Percentiles rank a stretch among this genome's conserved stretches.
These are phyloP conservation scores for Gavialis gangeticus DNA, from an alignment of 2,113 vertebrate species.

Conservation along the genomic window DNA sequence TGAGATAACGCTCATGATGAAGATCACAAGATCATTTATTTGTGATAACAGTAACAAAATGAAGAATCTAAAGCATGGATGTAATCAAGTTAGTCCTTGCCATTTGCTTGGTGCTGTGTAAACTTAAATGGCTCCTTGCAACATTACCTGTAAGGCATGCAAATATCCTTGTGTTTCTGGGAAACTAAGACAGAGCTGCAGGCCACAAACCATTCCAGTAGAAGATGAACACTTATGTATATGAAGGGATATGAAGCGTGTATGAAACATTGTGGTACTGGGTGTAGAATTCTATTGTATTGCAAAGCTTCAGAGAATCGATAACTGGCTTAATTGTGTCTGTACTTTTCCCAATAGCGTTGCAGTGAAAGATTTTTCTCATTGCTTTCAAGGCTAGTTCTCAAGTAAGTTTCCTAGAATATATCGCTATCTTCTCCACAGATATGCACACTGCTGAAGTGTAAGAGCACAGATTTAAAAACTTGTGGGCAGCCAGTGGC, in stretches of 20 bases:
- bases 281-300: not conserved
- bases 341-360: not conserved
- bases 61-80: not conserved
- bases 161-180: not conserved
- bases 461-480: constrained; percentile 26
- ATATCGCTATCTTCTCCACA: not conserved
- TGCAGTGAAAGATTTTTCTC: not conserved
- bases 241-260: not conserved
- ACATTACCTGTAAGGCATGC: not conserved
- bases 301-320: not conserved
- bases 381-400: not conserved
- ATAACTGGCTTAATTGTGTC: not conserved
- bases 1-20: not conserved
- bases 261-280: not conserved
- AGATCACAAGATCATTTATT: too few species aligned
- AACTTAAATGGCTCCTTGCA: not conserved
- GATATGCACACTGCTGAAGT: constrained; percentile 81
- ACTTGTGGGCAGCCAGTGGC: constrained; percentile 67
- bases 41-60: not conserved
- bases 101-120: not conserved
- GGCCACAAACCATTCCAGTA: not conserved
- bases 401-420: not conserved
- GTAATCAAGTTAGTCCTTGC: not conserved
- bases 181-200: not conserved
- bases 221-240: not conserved